Evolutionary conservation across 2,113 vertebrate species (phyloP).

Genomic region (Edolisoma coerulescens): DNA sequence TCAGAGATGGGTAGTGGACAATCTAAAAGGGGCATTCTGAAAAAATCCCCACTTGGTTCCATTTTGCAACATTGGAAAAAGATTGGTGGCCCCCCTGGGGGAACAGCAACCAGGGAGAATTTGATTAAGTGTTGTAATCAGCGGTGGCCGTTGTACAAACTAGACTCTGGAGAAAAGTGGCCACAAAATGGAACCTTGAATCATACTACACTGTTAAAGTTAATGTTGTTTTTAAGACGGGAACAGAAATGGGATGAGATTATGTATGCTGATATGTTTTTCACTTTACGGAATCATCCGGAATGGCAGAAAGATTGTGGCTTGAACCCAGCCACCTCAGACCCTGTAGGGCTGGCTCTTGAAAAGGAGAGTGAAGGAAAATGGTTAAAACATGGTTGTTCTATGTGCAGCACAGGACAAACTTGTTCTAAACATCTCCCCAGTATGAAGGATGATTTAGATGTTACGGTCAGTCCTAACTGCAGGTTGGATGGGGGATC

Average conservation of each 20-base stretch:
- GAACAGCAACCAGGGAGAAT: not conserved
- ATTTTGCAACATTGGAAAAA: not conserved
- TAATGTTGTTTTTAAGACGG: not conserved
- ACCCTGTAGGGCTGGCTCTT: not conserved
- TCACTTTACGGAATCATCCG: not conserved
- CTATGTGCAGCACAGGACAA: not conserved
- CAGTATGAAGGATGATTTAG: not conserved
- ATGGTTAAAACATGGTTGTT: not conserved
- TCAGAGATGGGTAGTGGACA: not conserved
- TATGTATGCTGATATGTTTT: not conserved
- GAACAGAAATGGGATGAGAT: not conserved
- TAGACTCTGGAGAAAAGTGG: not conserved
- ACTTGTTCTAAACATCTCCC: not conserved
- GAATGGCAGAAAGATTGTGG: not conserved
- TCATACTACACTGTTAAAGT: not conserved
- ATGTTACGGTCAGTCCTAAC: not conserved
- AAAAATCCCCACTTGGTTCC: not conserved
- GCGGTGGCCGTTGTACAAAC: not conserved
- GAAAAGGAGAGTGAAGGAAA: not conserved
- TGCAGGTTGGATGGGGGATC: not conserved
- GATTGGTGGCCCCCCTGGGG: not conserved
- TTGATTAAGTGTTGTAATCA: not conserved
- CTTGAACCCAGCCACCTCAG: not conserved
- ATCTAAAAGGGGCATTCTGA: not conserved
- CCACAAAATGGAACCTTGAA: not conserved